Conservation (phyloP, 2,113 vertebrate genomes). For the Polyodon spathula region DNA sequence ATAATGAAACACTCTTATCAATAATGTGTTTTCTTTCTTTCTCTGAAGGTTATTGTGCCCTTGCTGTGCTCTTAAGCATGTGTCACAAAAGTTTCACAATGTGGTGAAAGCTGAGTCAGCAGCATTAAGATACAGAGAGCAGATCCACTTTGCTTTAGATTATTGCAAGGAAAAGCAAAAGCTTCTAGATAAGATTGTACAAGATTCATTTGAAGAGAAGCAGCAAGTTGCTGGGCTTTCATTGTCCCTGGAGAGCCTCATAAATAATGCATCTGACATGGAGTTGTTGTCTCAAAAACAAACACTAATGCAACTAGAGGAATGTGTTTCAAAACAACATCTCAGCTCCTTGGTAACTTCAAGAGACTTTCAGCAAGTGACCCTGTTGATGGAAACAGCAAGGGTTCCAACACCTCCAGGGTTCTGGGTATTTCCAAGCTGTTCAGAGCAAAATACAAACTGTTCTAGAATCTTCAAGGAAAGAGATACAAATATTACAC, state of each 20-base stretch:
- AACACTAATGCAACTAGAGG: conserved; percentile 15
- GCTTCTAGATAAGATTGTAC: conserved; percentile 21
- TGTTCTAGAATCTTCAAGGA: not conserved
- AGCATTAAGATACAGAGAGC: conserved; percentile 21
- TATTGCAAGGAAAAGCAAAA: conserved; percentile 25
- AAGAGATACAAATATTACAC: not conserved
- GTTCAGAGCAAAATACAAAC: conserved; percentile 6
- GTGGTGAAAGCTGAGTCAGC: conserved; percentile 24
- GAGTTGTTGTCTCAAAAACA: conserved; percentile 24
- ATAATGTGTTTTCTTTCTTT: not conserved
- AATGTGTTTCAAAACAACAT: not conserved
- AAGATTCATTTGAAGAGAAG: conserved; percentile 14
- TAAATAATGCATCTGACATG: conserved; percentile 17
- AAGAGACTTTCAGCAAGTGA: not conserved
- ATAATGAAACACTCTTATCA: not conserved
- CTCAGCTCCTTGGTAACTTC: not conserved
- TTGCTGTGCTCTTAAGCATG: conserved; percentile 26
- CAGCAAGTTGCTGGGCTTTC: conserved; percentile 13
- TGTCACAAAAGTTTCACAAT: conserved; percentile 18
- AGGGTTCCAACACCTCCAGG: conserved; percentile 8
- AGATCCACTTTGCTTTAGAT: conserved; percentile 21
- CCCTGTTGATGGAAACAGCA: not conserved
- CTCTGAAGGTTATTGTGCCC: conserved; percentile 34
- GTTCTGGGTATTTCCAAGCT: conserved; percentile 13
- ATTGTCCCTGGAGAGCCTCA: conserved; percentile 17